Evolutionary conservation across 2,113 vertebrate species (phyloP), one percentile per base, ranked within the genome.

Genomic region (Eulemur macaco): DNA sequence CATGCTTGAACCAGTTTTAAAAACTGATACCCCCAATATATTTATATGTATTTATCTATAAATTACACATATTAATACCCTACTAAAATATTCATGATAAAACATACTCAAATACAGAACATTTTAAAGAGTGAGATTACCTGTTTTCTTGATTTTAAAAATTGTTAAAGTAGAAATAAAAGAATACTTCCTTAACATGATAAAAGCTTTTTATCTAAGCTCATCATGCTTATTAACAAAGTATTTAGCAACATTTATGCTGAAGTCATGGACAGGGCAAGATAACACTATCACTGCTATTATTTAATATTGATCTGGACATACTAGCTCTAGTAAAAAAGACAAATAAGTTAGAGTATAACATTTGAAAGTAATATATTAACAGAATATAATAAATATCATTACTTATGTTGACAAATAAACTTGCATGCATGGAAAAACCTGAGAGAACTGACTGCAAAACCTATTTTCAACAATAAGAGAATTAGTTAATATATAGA

Each of bases 11-110:
- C 85, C 31, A 23, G 37, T 94, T 86, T 74, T 21, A 31, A 54
- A 89, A 29, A 85, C 52, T 71, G 37, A 18, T 27, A 93, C 71
- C 39, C 3, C 45, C 34, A 54, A 50, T 50, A 39, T 66, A 69
- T 31, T 94, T 82, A 69, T 8, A 63, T 34, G 50, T 50, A 78
- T 82, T 78, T 47, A 83, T 66, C 58, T 85, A 89, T 80, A 94
- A 87, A 45, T 45, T 77, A 77, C 37, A 64, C 2, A 42, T 64
- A 76, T 71, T 27, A 45, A 52, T 56, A 37, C 8, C 34, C 9
- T 54, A 64, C 25, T 82, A 94, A 92, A 88, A 85, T 76, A 27
- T 89, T 95, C 54, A 34, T 20, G 18, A 82, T 77, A 80, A 89
- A 87, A 77, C 15, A 64, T 39, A 14, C 6, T 71, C 34, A 52